Evolutionary conservation across 2,797 vertebrate species (phyloP).

Genomic region (Scyliorhinus canicula): DNA sequence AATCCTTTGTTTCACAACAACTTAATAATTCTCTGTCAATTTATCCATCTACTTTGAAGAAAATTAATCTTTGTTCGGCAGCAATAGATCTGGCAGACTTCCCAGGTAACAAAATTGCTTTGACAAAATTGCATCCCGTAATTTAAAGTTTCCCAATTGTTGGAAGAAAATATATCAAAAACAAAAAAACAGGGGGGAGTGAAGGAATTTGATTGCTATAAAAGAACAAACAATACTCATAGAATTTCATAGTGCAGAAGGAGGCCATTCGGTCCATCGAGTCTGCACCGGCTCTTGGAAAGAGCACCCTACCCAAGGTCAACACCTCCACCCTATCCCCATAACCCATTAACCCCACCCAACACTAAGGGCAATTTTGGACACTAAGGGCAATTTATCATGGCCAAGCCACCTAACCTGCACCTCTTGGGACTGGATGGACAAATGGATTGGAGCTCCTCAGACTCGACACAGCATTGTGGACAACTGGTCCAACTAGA

Average conservation of each 20-base stretch:
- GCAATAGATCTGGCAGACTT: not conserved
- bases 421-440: too few relatives aligned
- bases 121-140: not conserved
- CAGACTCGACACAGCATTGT: not conserved
- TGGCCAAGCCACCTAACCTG: too few relatives aligned
- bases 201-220: not conserved
- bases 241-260: too few relatives aligned
- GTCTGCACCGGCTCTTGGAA: too few relatives aligned
- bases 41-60: not conserved
- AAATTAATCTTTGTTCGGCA: not conserved
- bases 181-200: not conserved
- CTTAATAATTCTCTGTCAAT: constrained; percentile 28
- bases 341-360: too few relatives aligned
- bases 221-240: not conserved
- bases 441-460: constrained; percentile 13
- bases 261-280: too few relatives aligned
- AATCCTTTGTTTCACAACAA: not conserved
- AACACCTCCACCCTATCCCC: too few relatives aligned
- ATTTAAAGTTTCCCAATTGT: constrained; percentile 12
- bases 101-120: constrained; percentile 10
- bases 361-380: too few relatives aligned
- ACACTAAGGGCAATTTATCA: too few relatives aligned
- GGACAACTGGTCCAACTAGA: not conserved
- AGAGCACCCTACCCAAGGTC: too few relatives aligned
- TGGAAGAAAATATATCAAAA: constrained; percentile 10